Evolutionary conservation across 1,140 invertebrate genomes (phyloP).

Genomic region (Hyposmocoma kahamanoa): DNA sequence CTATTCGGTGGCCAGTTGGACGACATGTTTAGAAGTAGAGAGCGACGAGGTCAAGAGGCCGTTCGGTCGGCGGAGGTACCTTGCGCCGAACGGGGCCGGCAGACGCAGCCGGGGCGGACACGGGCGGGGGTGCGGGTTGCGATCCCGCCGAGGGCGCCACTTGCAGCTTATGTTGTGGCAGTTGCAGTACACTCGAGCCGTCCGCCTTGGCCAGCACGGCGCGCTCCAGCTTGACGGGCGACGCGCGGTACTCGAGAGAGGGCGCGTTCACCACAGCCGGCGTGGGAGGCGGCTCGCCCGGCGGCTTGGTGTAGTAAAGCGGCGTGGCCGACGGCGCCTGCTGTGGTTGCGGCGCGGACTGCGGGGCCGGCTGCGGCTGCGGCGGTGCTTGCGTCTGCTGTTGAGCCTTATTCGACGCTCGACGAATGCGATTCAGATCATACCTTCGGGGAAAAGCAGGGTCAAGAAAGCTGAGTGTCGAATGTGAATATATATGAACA

Average conservation of each 20-base stretch:
- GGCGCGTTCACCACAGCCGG: constrained; percentile 2
- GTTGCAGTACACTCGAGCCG: constrained; percentile 8
- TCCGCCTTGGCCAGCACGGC: constrained; percentile 42
- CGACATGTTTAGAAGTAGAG: background rate
- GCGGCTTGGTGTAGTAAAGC: constrained; percentile 5
- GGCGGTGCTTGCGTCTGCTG: constrained; percentile 56
- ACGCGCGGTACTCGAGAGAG: constrained; percentile 8
- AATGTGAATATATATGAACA: no score
- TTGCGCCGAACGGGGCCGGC: constrained; percentile 24
- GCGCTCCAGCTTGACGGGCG: constrained; percentile 41
- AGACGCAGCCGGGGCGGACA: constrained; percentile 26
- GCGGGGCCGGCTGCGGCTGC: constrained; percentile 39
- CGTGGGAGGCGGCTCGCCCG: constrained; percentile 29
- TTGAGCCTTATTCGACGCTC: constrained; percentile 69
- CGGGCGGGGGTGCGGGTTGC: constrained; percentile 13
- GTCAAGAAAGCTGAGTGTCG: no score
- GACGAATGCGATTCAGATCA: constrained; percentile 86
- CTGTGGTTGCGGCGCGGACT: constrained; percentile 7
- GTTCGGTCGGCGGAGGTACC: background rate
- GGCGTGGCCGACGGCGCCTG: constrained; percentile 6
- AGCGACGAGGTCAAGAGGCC: background rate
- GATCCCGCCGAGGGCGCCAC: constrained; percentile 16
- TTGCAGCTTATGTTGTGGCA: no score
- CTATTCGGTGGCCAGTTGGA: background rate
- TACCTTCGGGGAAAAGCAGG: no score